Conservation (phyloP, 2,888 invertebrate species). For the Lamellibrachia columna region DNA sequence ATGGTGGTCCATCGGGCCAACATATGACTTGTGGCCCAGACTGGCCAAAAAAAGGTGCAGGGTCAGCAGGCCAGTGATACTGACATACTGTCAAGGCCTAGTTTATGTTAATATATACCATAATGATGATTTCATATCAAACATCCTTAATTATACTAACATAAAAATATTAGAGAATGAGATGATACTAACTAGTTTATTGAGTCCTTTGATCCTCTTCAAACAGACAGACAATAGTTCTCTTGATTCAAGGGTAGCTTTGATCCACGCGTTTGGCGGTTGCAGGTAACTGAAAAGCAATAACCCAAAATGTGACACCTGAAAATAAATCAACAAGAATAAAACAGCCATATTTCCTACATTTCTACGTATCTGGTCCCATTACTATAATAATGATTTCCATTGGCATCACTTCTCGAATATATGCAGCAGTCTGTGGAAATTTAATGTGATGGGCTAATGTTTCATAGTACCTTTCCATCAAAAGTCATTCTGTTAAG, state of each 20-base stretch:
- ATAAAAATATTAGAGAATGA: no score
- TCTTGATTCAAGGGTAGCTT: constrained; percentile 82
- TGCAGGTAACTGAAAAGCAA: constrained; percentile 80
- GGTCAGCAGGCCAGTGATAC: no score
- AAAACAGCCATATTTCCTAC: neutral
- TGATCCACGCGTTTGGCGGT: constrained; percentile 68
- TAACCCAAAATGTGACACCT: neutral
- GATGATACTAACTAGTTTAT: constrained; percentile 64
- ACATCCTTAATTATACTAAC: no score
- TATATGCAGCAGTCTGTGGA: neutral
- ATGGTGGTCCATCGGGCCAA: no score
- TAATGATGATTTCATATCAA: no score
- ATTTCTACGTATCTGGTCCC: neutral
- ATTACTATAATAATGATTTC: neutral
- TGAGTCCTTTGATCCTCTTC: constrained; percentile 89
- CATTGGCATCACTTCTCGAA: neutral
- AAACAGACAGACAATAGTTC: constrained; percentile 88
- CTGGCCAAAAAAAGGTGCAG: no score
- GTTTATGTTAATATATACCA: no score
- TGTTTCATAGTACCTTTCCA: neutral
- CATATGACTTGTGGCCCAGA: no score
- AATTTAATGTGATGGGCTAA: neutral
- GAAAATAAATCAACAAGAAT: neutral
- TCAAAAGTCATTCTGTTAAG: neutral
- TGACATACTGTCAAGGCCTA: no score